These are phyloP conservation scores for Hyperopisus bebe DNA, from an alignment of 2,113 vertebrate genomes.

Conservation along the genomic window DNA sequence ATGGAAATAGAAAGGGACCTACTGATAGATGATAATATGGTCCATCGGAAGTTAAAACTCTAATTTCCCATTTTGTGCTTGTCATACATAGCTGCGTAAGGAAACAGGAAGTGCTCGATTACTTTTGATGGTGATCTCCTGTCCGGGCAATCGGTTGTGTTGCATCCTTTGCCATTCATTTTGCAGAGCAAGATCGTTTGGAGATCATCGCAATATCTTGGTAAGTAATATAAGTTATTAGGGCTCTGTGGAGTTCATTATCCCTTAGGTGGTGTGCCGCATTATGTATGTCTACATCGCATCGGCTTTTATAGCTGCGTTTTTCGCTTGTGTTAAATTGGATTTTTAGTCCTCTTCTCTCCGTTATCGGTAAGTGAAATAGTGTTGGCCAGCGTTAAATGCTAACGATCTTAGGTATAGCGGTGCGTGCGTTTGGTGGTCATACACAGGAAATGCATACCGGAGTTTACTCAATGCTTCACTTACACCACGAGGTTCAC, in stretches of 20 bases:
- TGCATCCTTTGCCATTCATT: neutral
- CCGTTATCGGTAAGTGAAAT: neutral
- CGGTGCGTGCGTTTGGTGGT: neutral
- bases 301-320: neutral
- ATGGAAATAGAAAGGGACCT: neutral
- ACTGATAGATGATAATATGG: neutral
- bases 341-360: neutral
- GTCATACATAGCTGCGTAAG: neutral
- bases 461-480: neutral
- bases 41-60: neutral
- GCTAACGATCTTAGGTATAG: neutral
- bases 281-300: neutral
- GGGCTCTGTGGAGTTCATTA: neutral
- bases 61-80: neutral
- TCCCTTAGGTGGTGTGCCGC: neutral
- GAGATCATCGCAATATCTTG: neutral
- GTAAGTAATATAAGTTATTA: conserved; percentile 4
- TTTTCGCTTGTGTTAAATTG: neutral
- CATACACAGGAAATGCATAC: neutral
- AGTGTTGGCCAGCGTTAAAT: neutral
- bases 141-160: neutral
- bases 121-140: neutral
- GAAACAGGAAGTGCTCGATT: neutral
- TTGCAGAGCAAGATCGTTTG: neutral
- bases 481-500: neutral